These are phyloP conservation scores for Syngnathus scovelli DNA, from an alignment of 2,113 vertebrate genomes.

Conservation along the genomic window DNA sequence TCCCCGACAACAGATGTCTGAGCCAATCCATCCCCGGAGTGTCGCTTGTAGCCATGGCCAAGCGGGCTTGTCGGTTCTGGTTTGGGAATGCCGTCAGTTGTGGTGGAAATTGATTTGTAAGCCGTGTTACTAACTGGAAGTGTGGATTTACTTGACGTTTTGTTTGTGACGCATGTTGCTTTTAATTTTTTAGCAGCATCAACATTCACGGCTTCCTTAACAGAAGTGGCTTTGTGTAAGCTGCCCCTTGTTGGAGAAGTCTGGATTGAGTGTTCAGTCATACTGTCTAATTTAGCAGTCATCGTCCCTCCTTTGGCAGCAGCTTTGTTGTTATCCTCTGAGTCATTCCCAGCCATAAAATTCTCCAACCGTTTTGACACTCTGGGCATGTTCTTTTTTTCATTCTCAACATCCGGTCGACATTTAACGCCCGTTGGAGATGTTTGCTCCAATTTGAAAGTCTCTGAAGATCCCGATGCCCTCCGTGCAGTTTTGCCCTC, in stretches of 20 bases:
- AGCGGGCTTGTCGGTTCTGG: conserved; percentile 42
- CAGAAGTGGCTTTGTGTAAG: conserved; percentile 41
- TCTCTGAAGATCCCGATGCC: conserved; percentile 57
- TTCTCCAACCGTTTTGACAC: conserved; percentile 79
- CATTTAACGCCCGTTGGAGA: conserved; percentile 38
- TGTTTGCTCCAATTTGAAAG: conserved; percentile 58
- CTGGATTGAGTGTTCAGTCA: conserved; percentile 39
- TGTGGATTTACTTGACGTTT: conserved; percentile 41
- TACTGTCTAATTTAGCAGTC: conserved; percentile 42
- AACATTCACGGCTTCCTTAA: conserved; percentile 44
- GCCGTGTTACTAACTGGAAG: conserved; percentile 27
- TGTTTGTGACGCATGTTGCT: conserved; percentile 11
- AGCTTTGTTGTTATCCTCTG: conserved; percentile 63
- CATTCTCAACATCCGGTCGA: conserved; percentile 52
- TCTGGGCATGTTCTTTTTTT: conserved; percentile 52
- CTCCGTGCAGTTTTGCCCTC: conserved; percentile 61
- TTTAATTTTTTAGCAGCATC: conserved; percentile 39
- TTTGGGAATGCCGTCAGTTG: conserved; percentile 41
- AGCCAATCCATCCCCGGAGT: conserved; percentile 47
- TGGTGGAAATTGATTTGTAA: conserved; percentile 37
- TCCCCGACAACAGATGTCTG: conserved; percentile 44
- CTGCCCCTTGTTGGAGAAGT: conserved; percentile 49
- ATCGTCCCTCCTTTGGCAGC: conserved; percentile 43
- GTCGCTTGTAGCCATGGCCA: conserved; percentile 47
- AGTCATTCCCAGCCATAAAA: conserved; percentile 76